Evolutionary conservation across 92 coral and sea anemone species (phyloP), one percentile per base, ranked within the genome.

Genomic region (Metridium senile): DNA sequence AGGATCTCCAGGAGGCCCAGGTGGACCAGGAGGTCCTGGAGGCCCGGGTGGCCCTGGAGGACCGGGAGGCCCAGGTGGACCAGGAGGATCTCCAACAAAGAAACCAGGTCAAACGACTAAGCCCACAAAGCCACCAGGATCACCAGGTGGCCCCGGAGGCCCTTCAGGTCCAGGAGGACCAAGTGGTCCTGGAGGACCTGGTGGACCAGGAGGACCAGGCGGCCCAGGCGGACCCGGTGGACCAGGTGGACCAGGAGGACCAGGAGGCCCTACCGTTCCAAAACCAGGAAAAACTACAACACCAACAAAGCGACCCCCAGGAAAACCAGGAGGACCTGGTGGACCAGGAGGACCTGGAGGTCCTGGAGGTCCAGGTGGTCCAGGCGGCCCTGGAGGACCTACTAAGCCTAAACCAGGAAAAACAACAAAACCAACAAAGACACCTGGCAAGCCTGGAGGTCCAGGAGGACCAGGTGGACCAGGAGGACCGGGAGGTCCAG

Each of bases 391-490:
- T 2, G 97, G 93, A 30, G 81, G 82, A 2, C 84, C 87, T 22
- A 80, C 81, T n/a, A 85, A 74, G 33, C 80, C 93, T 17, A 61
- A 43, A n/a, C 87, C 90, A 32, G 90, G 87, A 23, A 74, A 68
- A 34, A 71, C 93, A 56, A 86, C 86, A n/a, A 83, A 77, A 1
- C 89, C 96, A 68, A 87, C 98, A 9, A 86, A 89, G 4, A 85
- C 87, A 0, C 97, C 97, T 4, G 91, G 89, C 21, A 89, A 85
- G 19, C 98, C 94, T 0, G 89, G 87, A 35, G 91, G 88, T 8
- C 97, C 97, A 11, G 88, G 89, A 17, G 97, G 97, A 56, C 97
- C 93, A 11, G 93, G 93, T 0, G 97, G 97, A 22, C 80, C 97
- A 49, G 81, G 88, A 35, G 90, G 93, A 30, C 89, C 93, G 21